These are phyloP conservation scores for Hypsopygia costalis DNA, from an alignment of 2,888 invertebrate genomes.

Conservation along the genomic window DNA sequence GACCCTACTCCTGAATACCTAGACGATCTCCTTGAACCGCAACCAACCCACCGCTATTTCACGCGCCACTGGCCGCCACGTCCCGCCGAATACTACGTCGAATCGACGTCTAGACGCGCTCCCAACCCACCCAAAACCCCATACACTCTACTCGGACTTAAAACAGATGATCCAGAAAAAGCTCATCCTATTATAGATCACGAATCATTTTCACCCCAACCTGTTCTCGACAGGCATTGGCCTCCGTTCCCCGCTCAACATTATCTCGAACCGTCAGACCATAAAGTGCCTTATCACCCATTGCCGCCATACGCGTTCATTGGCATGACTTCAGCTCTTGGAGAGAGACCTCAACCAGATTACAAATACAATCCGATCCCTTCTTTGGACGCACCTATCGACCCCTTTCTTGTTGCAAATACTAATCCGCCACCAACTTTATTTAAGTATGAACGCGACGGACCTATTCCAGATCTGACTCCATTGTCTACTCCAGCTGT, in stretches of 20 bases:
- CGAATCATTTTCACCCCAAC: constrained; percentile 60
- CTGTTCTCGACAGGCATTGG: constrained; percentile 63
- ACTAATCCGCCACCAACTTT: constrained; percentile 56
- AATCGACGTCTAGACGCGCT: constrained; percentile 53
- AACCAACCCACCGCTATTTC: constrained; percentile 64
- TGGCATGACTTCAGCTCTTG: constrained; percentile 67
- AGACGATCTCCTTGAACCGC: constrained; percentile 49
- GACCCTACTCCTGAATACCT: constrained; percentile 45
- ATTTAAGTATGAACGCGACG: constrained; percentile 67
- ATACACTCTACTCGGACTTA: constrained; percentile 64
- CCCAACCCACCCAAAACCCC: constrained; percentile 48
- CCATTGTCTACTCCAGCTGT: constrained; percentile 48
- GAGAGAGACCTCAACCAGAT: constrained; percentile 59
- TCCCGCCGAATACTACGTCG: constrained; percentile 67
- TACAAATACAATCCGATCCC: constrained; percentile 67
- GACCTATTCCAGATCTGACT: constrained; percentile 63
- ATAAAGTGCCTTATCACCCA: constrained; percentile 55
- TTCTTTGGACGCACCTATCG: constrained; percentile 58
- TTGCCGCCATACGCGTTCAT: constrained; percentile 64
- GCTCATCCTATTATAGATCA: constrained; percentile 56
- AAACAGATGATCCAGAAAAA: constrained; percentile 55
- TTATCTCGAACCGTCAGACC: constrained; percentile 58
- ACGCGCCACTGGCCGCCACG: constrained; percentile 63
- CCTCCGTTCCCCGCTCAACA: constrained; percentile 72
- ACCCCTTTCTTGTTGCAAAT: constrained; percentile 59